Base-by-base conservation (phyloP, 2,113 vertebrate genomes). In the Tiliqua scincoides region DNA sequence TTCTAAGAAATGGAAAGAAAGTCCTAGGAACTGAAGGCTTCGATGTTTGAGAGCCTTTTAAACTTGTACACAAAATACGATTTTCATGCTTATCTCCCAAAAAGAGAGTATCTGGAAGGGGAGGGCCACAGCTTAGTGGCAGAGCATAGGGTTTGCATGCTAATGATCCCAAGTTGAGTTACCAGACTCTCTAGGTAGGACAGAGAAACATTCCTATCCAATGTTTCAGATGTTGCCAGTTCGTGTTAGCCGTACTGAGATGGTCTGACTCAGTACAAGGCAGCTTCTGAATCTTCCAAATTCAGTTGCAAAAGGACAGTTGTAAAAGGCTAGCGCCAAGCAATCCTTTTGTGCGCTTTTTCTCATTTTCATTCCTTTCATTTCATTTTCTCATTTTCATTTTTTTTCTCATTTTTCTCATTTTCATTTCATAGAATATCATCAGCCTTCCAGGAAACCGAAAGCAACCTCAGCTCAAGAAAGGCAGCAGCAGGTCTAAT, bases 1-100 rank as follows among this genome's bases (percentile, higher is more conserved):
- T 94, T 93, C 80, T 95, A 86, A 94, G 92, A 92, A 91, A 91
- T 94, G 85, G 73, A 91, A 93, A 93, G 85, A 89, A 82, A 94
- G 91, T 94, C 91, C 84, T 54, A 86, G n/a, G 83, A 70, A 79
- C 75, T 72, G 7, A 48, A 75, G 8, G 43, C 76, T 62, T 63
- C 87, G 68, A 89, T 85, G 83, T 92, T 91, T 87, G 84, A 86
- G 82, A 87, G 91, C 91, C 84, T 93, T 89, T 90, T 93, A 91
- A 91, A 37, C 88, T 85, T 95, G 68, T 63, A 92, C 17, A n/a
- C 43, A 67, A 63, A 76, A 5, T 48, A 72, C 79, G 86, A 87
- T 90, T 93, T 87, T n/a, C 14, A 57, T 7, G 72, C 68, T 71
- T 43, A 67, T 82, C 92, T 70, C 68, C 62, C 87, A 43, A 89